Base-by-base conservation (phyloP, 2,113 vertebrate species). In the Tenebrosternarchus preto region DNA sequence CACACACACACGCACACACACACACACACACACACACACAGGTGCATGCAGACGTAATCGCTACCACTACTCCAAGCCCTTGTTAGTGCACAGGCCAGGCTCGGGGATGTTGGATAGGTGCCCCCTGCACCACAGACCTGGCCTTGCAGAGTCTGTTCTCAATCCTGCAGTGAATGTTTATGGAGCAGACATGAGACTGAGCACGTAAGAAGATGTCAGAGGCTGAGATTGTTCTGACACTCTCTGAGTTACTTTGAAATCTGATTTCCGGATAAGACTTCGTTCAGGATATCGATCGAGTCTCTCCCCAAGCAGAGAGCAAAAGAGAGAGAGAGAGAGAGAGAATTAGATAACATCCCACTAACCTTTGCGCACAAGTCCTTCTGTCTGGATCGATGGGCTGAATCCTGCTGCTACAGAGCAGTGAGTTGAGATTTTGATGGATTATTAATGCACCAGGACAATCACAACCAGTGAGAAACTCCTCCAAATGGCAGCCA, bases 251-350 rank as follows among this genome's bases (percentile, higher is more conserved):
- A 56, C 57, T 75, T 70, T 82, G 19, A 69, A 67, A 57, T 61
- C 36, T 74, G 59, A 77, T 82, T 76, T 76, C 78, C 55, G 24
- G 25, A 56, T 53, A 16, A 24, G 24, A 79, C 69, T 73, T 76
- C 25, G 39, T 82, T 63, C 46, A 20, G 36, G 55, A 27, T 81
- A 87, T 83, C 55, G 83, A 87, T 87, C 68, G 53, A 66, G 68
- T 81, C 76, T 66, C 61, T 71, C 25, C 73, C 39, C 39, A 53
- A 19, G 68, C 57, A 56, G 61, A 80, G 29, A 50, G 43, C 39
- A 9, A 43, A 43, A 43, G 39, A n/a, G n/a, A n/a, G n/a, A 24
- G 20, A 73, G 9, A 71, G 36, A 82, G 29, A 7, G 77, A 53
- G 4, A 70, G 57, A 15, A 20, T 31, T 22, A 69, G 11, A 66